Percentiles rank a stretch among this genome's conserved stretches.
Conservation (phyloP, 2,113 vertebrate genomes). For the Cyrtonyx montezumae region DNA sequence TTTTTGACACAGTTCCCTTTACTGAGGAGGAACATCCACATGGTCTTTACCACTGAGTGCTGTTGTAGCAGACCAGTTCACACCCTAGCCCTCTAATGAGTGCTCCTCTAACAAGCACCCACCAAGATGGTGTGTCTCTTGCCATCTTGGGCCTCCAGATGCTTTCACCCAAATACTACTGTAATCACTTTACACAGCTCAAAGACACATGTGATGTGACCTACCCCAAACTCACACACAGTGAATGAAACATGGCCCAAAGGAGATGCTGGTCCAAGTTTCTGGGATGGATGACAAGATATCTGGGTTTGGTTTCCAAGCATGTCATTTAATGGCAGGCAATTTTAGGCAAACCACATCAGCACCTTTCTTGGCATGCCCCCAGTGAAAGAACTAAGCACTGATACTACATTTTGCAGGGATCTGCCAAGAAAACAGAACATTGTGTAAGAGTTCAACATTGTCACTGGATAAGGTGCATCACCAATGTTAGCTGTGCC, state of each 20-base stretch:
- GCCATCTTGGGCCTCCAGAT: neutral
- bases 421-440: neutral
- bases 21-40: neutral
- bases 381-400: neutral
- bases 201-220: neutral
- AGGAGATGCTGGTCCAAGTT: neutral
- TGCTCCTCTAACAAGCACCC: neutral
- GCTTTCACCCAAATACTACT: neutral
- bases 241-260: neutral
- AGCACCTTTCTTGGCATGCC: neutral
- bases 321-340: neutral
- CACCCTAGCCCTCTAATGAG: neutral
- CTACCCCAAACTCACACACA: fast-evolving
- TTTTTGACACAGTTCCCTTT: neutral
- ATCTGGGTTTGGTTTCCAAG: neutral
- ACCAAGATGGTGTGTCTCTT: neutral
- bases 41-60: neutral
- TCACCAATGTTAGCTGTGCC: neutral
- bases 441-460: neutral
- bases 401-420: neutral
- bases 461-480: neutral
- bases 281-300: neutral
- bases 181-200: neutral
- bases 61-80: neutral
- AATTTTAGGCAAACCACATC: neutral